These are phyloP conservation scores for Mystacornis crossleyi DNA, from an alignment of 2,113 vertebrate genomes.

Conservation along the genomic window DNA sequence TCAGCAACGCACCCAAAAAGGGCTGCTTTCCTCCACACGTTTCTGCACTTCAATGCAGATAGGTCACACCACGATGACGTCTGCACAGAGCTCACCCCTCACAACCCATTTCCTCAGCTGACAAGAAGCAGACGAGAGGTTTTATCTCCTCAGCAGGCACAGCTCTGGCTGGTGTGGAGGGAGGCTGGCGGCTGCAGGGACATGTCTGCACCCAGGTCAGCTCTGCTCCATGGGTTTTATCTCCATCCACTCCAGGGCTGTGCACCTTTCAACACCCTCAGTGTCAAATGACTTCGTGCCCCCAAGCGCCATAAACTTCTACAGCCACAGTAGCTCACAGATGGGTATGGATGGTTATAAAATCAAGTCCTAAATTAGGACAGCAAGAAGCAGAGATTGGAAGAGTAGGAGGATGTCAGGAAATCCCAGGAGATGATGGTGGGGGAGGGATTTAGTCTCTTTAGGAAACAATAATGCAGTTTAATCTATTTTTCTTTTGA, in stretches of 20 bases:
- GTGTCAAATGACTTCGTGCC: background rate
- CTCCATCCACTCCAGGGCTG: background rate
- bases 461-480: constrained; percentile 50
- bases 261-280: background rate
- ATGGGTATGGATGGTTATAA: constrained; percentile 23
- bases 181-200: accelerated
- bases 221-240: background rate
- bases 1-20: background rate
- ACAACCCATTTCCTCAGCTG: background rate
- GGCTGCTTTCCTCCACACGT: background rate
- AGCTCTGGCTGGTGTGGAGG: background rate
- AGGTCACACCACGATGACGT: background rate
- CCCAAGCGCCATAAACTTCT: background rate
- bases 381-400: constrained; percentile 21
- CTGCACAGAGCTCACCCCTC: background rate
- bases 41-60: background rate
- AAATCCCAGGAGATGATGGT: constrained; percentile 42
- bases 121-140: background rate
- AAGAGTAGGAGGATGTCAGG: constrained; percentile 54
- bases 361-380: constrained; percentile 49
- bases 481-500: constrained; percentile 57
- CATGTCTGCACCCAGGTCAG: background rate
- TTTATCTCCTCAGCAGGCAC: background rate
- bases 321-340: background rate
- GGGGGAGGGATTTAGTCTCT: constrained; percentile 48